These are phyloP conservation scores for Monopterus albus DNA, from an alignment of 2,113 vertebrate genomes.

Conservation along the genomic window DNA sequence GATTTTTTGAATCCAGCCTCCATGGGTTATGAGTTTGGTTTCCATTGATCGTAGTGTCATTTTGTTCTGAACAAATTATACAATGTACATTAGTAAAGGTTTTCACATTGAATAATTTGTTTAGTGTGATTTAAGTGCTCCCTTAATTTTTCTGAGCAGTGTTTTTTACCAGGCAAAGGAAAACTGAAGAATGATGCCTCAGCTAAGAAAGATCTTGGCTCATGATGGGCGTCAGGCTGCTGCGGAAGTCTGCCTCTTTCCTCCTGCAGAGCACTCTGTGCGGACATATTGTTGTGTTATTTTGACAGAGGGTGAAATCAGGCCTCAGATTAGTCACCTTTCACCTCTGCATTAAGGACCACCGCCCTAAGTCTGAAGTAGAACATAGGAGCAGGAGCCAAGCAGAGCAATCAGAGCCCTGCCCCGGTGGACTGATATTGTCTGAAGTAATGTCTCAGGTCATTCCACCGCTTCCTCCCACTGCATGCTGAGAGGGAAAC, in stretches of 20 bases:
- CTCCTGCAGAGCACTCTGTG: constrained; percentile 19
- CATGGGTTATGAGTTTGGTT: too few relatives aligned
- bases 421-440: constrained; percentile 51
- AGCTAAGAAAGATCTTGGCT: neutral
- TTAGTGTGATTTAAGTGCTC: too few relatives aligned
- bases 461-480: constrained; percentile 63
- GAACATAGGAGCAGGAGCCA: constrained; percentile 47
- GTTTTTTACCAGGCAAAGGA: neutral
- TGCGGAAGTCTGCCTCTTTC: constrained; percentile 45
- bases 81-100: too few relatives aligned
- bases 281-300: constrained; percentile 58
- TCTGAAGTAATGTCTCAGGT: constrained; percentile 61
- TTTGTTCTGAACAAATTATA: too few relatives aligned
- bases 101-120: too few relatives aligned
- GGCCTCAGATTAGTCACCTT: constrained; percentile 53
- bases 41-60: too few relatives aligned
- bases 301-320: constrained; percentile 52
- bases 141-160: too few relatives aligned
- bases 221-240: constrained; percentile 15
- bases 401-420: constrained; percentile 49
- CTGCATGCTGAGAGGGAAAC: constrained; percentile 54
- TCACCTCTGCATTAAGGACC: constrained; percentile 58
- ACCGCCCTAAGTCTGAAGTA: constrained; percentile 47
- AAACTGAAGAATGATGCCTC: neutral
- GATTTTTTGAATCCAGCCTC: too few relatives aligned